These are phyloP conservation scores for Procavia capensis DNA, from an alignment of 2,113 vertebrate genomes.

Conservation along the genomic window DNA sequence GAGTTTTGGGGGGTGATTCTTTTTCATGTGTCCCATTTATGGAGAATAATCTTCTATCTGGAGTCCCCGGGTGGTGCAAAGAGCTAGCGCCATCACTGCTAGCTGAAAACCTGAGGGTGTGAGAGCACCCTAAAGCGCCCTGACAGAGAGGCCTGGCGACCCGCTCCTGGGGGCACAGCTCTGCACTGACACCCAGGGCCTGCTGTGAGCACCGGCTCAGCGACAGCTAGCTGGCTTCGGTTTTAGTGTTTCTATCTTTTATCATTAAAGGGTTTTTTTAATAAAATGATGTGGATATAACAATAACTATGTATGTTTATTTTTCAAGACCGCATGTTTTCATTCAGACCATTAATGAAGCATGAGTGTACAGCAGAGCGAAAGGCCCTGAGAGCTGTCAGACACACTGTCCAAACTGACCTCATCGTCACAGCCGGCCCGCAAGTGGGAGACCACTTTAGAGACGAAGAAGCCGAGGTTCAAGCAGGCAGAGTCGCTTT, in stretches of 20 bases:
- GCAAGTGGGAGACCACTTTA: not conserved
- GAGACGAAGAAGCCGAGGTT: not conserved
- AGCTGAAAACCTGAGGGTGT: not conserved
- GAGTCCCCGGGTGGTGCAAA: not conserved
- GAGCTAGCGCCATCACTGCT: not conserved
- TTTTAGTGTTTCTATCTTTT: not conserved
- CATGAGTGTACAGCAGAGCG: too few relatives aligned
- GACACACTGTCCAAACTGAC: not conserved
- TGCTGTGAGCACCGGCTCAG: not conserved
- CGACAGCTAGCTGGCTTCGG: not conserved
- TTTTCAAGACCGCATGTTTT: not conserved
- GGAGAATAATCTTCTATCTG: not conserved
- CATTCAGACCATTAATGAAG: not conserved
- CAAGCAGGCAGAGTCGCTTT: not conserved
- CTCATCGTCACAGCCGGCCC: not conserved
- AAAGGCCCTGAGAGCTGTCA: not conserved
- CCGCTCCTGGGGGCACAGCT: not conserved
- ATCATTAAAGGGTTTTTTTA: not conserved
- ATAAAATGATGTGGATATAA: not conserved
- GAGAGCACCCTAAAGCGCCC: not conserved
- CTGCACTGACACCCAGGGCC: not conserved
- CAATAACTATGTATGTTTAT: not conserved
- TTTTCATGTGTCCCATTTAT: not conserved
- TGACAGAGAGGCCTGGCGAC: not conserved
- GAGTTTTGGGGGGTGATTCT: not conserved